A percentile compares a stretch with the other conserved stretches of the same genome.
These are phyloP conservation scores for Acipenser transmontanus DNA, from an alignment of 2,797 vertebrate species.

Conservation along the genomic window DNA sequence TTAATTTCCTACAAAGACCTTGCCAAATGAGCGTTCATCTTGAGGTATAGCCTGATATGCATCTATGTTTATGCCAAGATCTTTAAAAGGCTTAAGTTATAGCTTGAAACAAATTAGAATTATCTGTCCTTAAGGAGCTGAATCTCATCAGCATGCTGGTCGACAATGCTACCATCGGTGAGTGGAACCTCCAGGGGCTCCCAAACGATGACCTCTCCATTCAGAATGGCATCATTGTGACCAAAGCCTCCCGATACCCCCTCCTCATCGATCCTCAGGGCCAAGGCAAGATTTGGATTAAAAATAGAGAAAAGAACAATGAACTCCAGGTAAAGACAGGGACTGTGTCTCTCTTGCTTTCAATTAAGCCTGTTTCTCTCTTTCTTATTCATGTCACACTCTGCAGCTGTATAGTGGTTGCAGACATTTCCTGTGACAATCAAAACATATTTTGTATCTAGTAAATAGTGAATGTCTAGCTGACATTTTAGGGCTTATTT, in stretches of 20 bases:
- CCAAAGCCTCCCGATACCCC: constrained; percentile 69
- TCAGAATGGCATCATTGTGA: constrained; percentile 79
- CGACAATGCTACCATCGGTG: constrained; percentile 66
- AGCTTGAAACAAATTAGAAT: not conserved
- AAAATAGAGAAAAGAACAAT: constrained; percentile 64
- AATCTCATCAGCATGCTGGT: constrained; percentile 69
- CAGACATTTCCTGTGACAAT: no score
- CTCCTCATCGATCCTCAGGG: constrained; percentile 79
- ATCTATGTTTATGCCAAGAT: no score
- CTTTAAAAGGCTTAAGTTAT: no score
- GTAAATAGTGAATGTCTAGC: not conserved
- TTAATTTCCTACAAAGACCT: no score
- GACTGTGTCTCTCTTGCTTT: not conserved
- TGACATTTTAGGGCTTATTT: not conserved
- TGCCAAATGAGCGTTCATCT: no score
- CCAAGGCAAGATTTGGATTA: constrained; percentile 79
- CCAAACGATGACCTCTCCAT: constrained; percentile 75
- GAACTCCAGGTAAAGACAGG: constrained; percentile 61
- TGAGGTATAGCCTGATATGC: no score
- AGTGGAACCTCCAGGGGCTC: constrained; percentile 77
- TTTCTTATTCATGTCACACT: no score
- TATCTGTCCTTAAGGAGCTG: constrained; percentile 49
- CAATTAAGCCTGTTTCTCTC: not conserved
- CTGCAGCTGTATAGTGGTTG: no score
- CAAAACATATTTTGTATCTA: no score